A percentile compares a stretch with the other conserved stretches of the same genome.
Conservation (phyloP, 2,797 vertebrate species). For the Stomatorhinus walkeri region DNA sequence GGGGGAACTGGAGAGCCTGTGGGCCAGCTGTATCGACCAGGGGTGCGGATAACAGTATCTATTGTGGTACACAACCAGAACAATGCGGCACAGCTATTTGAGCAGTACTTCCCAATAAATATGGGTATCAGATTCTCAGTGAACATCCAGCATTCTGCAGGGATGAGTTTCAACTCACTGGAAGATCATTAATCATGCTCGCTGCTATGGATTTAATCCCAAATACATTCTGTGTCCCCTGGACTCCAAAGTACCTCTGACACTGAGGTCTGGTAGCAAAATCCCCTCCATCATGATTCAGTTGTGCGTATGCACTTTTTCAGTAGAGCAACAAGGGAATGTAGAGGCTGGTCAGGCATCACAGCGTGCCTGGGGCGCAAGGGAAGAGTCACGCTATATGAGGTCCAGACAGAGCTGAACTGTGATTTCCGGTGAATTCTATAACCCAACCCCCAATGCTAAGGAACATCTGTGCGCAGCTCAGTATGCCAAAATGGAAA, state of each 20-base stretch:
- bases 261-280: background rate
- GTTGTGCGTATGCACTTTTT: conserved; percentile 18
- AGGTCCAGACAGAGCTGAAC: background rate
- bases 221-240: conserved; percentile 34
- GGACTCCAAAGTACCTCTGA: conserved; percentile 26
- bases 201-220: conserved; percentile 59
- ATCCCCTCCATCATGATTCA: conserved; percentile 26
- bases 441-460: background rate
- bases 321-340: background rate
- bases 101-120: conserved; percentile 34
- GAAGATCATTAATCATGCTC: conserved; percentile 44
- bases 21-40: conserved; percentile 44
- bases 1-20: conserved; percentile 51
- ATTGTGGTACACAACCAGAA: conserved; percentile 38
- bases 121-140: conserved; percentile 30
- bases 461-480: background rate
- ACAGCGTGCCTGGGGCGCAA: background rate
- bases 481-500: conserved; percentile 21
- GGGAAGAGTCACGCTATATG: background rate
- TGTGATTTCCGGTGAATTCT: background rate
- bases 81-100: conserved; percentile 31
- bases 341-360: conserved; percentile 17
- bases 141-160: conserved; percentile 33
- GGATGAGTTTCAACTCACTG: conserved; percentile 50
- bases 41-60: conserved; percentile 56